Evolutionary conservation across 2,888 invertebrate genomes (phyloP), one percentile per base, ranked within the genome.

Genomic region (Lobophora halterata): DNA sequence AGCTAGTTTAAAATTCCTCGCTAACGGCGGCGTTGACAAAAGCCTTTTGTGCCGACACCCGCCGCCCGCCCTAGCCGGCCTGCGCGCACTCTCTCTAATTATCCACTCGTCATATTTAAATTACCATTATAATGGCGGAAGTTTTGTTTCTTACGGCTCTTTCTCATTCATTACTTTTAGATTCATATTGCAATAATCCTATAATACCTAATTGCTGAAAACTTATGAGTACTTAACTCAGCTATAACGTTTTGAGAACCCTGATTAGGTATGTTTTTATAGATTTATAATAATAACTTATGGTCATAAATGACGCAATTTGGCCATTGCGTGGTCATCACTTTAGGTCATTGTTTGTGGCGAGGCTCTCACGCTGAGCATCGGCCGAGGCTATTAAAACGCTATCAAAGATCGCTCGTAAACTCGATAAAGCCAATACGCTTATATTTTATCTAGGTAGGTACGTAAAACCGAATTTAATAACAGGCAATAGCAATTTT

Each of bases 31-130:
- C 32, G 19, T 7, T 21, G 16, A 33, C 37, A 43, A 43, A 37
- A 29, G 29, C 17, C 18, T n/a, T 17, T 10, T 1, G 7, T 14
- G 12, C n/a, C 24, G 9, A n/a, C 8, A 5, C 14, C 14, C 3
- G 5, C 14, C 13, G 19, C 33, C 14, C 26, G 25, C 16, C 16
- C n/a, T n/a, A n/a, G n/a, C n/a, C 20, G 28, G 13, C 26, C 29
- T 25, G 5, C 9, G 13, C 12, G 27, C 38, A 26, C 31, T 26
- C 24, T 19, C 19, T 4, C 13, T 42, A 32, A 36, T 32, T 42
- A 19, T 33, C 24, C 43, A 37, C 28, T 43, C 37, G 36, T 29
- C 28, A 37, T 28, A 37, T 37, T 33, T 29, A 16, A 33, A 32
- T 29, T 37, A 20, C 17, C 25, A 19, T 36, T 16, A 24, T 21